These are phyloP conservation scores for Pleuronectes platessa DNA, from an alignment of 2,113 vertebrate genomes.

Conservation along the genomic window DNA sequence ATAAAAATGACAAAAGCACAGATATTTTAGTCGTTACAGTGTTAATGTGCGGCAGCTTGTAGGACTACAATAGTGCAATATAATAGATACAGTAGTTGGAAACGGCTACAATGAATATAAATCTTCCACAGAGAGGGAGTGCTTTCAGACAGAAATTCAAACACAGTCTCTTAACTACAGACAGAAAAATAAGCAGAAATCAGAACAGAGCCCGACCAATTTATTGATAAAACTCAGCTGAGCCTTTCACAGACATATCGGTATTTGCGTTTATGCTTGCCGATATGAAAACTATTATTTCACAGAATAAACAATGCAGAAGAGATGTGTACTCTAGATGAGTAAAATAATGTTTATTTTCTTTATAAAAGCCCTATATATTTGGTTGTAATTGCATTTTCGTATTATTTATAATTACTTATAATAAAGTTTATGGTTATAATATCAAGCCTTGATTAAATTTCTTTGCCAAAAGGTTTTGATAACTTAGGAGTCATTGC, in stretches of 20 bases:
- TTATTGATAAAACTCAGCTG: too few relatives aligned
- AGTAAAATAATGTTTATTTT: too few relatives aligned
- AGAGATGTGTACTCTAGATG: too few relatives aligned
- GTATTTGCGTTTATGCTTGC: too few relatives aligned
- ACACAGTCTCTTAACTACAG: constrained; percentile 6
- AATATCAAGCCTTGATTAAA: not conserved
- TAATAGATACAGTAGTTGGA: constrained; percentile 72
- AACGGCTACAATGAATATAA: constrained; percentile 22
- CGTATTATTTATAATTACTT: not conserved
- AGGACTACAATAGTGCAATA: constrained; percentile 78
- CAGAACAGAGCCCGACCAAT: not conserved
- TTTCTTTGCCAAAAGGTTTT: not conserved
- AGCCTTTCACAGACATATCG: too few relatives aligned
- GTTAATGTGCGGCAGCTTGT: constrained; percentile 69
- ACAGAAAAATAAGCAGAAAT: constrained; percentile 11
- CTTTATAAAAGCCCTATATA: not conserved
- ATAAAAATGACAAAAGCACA: constrained; percentile 66
- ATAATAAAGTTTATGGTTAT: not conserved
- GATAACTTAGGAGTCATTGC: not conserved
- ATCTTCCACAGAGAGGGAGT: constrained; percentile 42
- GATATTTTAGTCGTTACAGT: constrained; percentile 67
- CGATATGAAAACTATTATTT: too few relatives aligned
- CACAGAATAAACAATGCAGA: too few relatives aligned
- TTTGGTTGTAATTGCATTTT: not conserved
- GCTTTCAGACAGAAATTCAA: constrained; percentile 35